Evolutionary conservation across 2,797 vertebrate genomes (phyloP).

Genomic region (Megalops cyprinoides): DNA sequence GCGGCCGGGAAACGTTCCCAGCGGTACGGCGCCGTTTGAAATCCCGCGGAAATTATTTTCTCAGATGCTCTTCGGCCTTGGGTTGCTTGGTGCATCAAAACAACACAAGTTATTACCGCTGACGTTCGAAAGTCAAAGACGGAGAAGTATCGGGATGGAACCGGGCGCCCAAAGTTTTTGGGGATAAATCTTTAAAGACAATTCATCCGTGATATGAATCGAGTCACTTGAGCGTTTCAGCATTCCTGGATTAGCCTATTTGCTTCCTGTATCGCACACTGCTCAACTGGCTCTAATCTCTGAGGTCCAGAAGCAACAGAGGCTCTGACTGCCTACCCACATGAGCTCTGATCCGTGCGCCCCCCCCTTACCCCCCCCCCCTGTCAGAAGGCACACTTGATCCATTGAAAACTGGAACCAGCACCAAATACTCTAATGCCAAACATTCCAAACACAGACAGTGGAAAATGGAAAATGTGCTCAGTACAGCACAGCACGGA

Average conservation of each 20-base stretch:
- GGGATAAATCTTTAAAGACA: neutral
- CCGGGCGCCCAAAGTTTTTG: no score
- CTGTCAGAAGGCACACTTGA: neutral
- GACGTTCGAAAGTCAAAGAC: neutral
- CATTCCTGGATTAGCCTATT: neutral
- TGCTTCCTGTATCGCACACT: neutral
- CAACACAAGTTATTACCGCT: neutral
- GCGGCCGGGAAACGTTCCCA: neutral
- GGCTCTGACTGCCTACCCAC: neutral
- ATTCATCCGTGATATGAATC: neutral
- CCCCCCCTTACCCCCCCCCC: no score
- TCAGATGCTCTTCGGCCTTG: neutral
- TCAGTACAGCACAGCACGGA: no score
- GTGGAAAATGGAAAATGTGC: no score
- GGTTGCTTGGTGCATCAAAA: neutral
- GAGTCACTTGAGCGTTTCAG: neutral
- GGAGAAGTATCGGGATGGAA: neutral
- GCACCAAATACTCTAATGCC: no score
- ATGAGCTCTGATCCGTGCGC: no score
- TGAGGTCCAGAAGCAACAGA: neutral
- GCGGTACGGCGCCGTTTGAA: neutral
- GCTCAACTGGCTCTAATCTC: neutral
- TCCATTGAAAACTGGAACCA: neutral
- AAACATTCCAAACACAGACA: no score
- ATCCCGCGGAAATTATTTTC: neutral